phyloP scores from a whole-genome alignment of 1,140 invertebrate genomes.

The Megalopta genalis region DNA sequence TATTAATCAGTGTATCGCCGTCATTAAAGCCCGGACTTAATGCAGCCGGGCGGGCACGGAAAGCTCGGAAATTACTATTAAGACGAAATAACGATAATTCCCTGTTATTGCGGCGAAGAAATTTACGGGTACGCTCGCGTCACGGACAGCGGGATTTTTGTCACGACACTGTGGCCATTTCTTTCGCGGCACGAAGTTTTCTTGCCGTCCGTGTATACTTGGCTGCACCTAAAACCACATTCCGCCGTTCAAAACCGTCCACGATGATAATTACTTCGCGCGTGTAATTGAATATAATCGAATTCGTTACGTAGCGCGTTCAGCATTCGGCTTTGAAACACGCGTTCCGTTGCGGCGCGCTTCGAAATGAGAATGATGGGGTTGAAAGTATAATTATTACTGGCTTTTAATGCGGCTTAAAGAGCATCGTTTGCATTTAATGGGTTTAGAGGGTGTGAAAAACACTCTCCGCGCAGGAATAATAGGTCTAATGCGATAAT shows the following conservation, averaged over 20 bases:
- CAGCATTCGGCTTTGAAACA: neutral
- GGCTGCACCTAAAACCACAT: neutral
- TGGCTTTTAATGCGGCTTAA: neutral
- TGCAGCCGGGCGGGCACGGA: neutral
- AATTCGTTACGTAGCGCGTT: neutral
- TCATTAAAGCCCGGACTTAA: neutral
- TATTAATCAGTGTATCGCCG: neutral
- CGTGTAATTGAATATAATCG: conserved; percentile 1
- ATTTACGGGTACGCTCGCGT: conserved; percentile 2
- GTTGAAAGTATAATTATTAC: neutral
- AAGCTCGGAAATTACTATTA: neutral
- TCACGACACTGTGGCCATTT: conserved; percentile 7
- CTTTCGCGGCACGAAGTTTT: neutral
- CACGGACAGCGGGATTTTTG: conserved; percentile 4
- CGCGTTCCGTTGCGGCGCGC: neutral
- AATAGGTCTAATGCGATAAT: neutral
- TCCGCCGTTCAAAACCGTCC: neutral
- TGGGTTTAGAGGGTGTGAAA: neutral
- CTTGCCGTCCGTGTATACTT: neutral
- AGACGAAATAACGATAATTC: neutral
- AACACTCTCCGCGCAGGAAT: neutral
- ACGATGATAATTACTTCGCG: neutral
- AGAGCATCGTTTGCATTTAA: neutral
- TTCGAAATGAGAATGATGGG: neutral
- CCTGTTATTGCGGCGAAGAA: neutral